These are phyloP conservation scores for Melinaea menophilus DNA, from an alignment of 2,888 invertebrate genomes.

Conservation along the genomic window DNA sequence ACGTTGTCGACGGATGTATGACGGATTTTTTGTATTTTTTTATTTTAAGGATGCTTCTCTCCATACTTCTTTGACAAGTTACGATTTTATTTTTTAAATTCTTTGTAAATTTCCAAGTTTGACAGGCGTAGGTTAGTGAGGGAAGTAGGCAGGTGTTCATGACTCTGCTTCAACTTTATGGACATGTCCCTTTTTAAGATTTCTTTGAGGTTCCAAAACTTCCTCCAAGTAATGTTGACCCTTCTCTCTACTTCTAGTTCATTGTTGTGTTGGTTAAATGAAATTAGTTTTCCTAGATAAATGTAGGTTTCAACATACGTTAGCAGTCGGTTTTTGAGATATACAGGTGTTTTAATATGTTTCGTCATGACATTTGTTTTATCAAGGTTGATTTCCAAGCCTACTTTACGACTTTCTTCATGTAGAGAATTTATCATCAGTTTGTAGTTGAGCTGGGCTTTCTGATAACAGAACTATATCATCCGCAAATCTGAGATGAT, in stretches of 20 bases:
- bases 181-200: slow-evolving; percentile 12
- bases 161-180: not conserved
- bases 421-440: no score
- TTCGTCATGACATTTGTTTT: not conserved
- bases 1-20: not conserved
- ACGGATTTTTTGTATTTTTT: slow-evolving; percentile 9
- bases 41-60: no score
- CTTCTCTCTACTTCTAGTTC: slow-evolving; percentile 13
- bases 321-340: no score
- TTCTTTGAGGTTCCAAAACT: slow-evolving; percentile 13
- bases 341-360: not conserved
- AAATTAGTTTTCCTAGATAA: slow-evolving; percentile 20
- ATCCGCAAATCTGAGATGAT: no score
- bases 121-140: no score
- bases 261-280: slow-evolving; percentile 13
- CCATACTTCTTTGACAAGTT: no score
- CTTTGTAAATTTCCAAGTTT: no score
- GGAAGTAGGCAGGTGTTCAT: slow-evolving; percentile 8
- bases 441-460: no score
- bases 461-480: no score
- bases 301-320: not conserved
- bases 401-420: not conserved
- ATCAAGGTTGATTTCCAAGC: not conserved
- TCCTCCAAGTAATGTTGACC: slow-evolving; percentile 16
- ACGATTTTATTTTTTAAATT: no score